These are phyloP conservation scores for Pseudobourletiella spinata DNA, from an alignment of 1,140 invertebrate genomes.

Conservation along the genomic window DNA sequence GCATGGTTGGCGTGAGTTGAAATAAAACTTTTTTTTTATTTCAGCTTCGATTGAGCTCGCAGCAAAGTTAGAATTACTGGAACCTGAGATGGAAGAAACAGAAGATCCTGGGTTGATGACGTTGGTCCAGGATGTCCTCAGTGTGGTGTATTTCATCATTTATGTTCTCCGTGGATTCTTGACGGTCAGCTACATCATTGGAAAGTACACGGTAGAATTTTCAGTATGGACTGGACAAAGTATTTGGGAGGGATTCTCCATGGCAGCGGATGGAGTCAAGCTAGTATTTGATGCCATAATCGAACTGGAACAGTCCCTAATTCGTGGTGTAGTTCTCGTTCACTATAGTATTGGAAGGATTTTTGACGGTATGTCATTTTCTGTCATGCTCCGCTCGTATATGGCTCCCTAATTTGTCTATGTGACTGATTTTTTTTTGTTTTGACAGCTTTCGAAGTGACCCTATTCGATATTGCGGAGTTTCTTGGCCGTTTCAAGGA, in stretches of 20 bases:
- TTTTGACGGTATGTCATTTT: conserved; percentile 18
- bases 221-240: not conserved
- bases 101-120: conserved; percentile 13
- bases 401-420: too few relatives aligned
- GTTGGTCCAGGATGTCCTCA: conserved; percentile 13
- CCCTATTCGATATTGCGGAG: not conserved
- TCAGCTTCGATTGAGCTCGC: too few relatives aligned
- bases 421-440: not conserved
- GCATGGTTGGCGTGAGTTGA: too few relatives aligned
- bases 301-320: conserved; percentile 9
- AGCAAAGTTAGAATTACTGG: too few relatives aligned
- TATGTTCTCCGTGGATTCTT: conserved; percentile 4
- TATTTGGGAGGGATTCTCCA: not conserved
- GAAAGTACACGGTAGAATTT: conserved; percentile 11
- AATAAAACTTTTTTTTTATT: not conserved
- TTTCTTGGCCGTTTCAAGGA: not conserved
- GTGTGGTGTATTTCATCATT: not conserved
- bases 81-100: conserved; percentile 6
- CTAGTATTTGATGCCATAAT: conserved; percentile 8
- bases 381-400: not conserved
- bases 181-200: conserved; percentile 18
- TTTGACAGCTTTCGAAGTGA: conserved; percentile 8
- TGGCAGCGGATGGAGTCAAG: not conserved
- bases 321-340: conserved; percentile 10
- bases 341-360: conserved; percentile 15